Evolutionary conservation across 1,140 invertebrate species (phyloP), one percentile per base, ranked within the genome.

Genomic region (Drosophila miranda): DNA sequence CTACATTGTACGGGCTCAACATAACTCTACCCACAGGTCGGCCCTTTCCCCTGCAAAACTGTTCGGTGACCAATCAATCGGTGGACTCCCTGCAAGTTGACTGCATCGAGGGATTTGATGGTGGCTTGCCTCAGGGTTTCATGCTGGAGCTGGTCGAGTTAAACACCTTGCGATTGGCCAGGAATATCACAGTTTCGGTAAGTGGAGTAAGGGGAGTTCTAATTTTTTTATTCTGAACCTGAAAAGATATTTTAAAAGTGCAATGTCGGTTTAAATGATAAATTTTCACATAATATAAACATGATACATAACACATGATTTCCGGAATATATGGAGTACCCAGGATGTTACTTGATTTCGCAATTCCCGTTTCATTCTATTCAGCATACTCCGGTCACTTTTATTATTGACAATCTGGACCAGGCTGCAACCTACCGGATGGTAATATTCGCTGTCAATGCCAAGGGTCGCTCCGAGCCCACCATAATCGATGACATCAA

Each of bases 11-110:
- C 26, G 1, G 19, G 34, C 26, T 21, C 26, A 52, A 55, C 26
- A 58, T 56, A 51, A 57, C 30, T 19, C 21, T 7, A 14, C 63
- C 34, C 42, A 14, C 92, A 94, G 96, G 96, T 75, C 95, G 95
- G 26, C 97, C 97, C 9, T 97, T 97, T 83, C 94, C 96, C 28
- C 92, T 97, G 41, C 93, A 96, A 70, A 98, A 98, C 91, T 98
- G 97, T 90, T 95, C 95, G n/a, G 93, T 97, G n/a, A 93, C 95
- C 53, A 98, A 98, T 90, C 95, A 96, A 87, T 97, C 96, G 46
- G 94, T 94, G 58, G 95, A 97, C 77, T 95, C 95, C 0, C 80
- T 97, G 52, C 93, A 95, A 81, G 95, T 97, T 3, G 94, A 95
- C 44, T 97, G 96, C 79, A 92, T 94, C 26, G 95, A 96, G 90